Evolutionary conservation across 2,113 vertebrate genomes (phyloP), one percentile per base, ranked within the genome.

Genomic region (Leucoraja erinaceus): DNA sequence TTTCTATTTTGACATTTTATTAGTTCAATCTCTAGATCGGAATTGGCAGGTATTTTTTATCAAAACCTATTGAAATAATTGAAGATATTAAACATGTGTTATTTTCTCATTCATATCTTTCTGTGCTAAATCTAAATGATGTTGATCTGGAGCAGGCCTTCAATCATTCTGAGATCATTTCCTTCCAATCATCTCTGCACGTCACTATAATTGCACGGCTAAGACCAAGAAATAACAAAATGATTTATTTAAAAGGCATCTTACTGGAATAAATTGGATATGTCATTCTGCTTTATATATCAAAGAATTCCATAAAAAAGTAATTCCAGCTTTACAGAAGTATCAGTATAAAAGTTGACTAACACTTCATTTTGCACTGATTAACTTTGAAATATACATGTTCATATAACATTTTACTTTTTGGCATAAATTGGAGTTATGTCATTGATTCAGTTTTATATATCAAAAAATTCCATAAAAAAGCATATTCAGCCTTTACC

Each of bases 51-150:
- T 86, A 11, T 10, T 59, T 12, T 61, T 86, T 93, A 94, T 94
- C n/a, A 93, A 86, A 93, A 93, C 81, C 93, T 91, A 93, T 94
- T 94, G 77, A 94, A 94, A 93, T 90, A 77, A 94, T 94, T 94
- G 94, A 92, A 94, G 94, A 94, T 95, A 93, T 94, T 94, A 94
- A 93, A 78, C 93, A 93, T 38, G 59, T 93, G 61, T 93, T 31
- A 0, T 94, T 94, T 86, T 10, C 0, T 59, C 59, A 61, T 59
- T 81, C 54, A 7, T 38, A 81, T 54, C 38, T 5, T 20, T 54
- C 54, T 81, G 16, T 16, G 7, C 16, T 68, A 68, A 14, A 68
- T 68, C 66, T 68, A 68, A 68, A 14, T 68, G 66, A 12, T 1
- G 66, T 68, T 68, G 1, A 68, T 10, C 56, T 86, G 25, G 79